Percentiles rank a stretch among this genome's conserved stretches.
Conservation (phyloP, 92 coral and sea anemone genomes). For the Epizoanthus stellaris region DNA sequence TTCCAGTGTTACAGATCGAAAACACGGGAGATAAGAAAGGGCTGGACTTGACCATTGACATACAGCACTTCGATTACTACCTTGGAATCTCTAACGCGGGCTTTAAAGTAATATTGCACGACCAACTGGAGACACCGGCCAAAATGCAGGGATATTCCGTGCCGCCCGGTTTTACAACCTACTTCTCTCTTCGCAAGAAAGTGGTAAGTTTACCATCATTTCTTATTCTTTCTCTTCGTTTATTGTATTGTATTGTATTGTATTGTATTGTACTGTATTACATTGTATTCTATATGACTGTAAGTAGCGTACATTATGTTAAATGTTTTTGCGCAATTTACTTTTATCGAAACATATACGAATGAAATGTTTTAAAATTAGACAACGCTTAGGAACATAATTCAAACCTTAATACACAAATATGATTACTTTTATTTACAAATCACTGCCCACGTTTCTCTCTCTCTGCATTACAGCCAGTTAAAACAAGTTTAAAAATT, state of each 20-base stretch:
- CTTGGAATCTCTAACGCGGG: constrained; percentile 82
- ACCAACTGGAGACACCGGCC: constrained; percentile 82
- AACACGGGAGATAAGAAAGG: constrained; percentile 73
- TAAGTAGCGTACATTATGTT: too few relatives aligned
- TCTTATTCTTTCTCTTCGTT: neutral
- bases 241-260: too few relatives aligned
- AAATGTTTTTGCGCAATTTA: too few relatives aligned
- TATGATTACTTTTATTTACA: neutral
- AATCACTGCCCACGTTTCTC: neutral
- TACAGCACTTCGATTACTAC: constrained; percentile 78
- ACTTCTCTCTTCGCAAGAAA: constrained; percentile 75
- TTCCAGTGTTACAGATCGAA: constrained; percentile 27
- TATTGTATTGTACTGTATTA: too few relatives aligned
- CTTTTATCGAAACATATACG: too few relatives aligned
- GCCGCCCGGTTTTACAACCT: constrained; percentile 86
- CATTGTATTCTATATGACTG: too few relatives aligned
- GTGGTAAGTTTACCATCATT: constrained; percentile 51
- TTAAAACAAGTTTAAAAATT: neutral
- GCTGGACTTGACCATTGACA: constrained; percentile 64
- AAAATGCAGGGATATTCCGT: constrained; percentile 90
- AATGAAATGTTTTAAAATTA: too few relatives aligned
- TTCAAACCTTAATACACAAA: too few relatives aligned
- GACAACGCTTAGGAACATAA: too few relatives aligned
- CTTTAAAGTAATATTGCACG: constrained; percentile 81
- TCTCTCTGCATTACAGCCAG: neutral